Percentiles rank a stretch among this genome's conserved stretches.
Conservation (phyloP, 2,797 vertebrate genomes). For the Aulostomus chinensis region DNA sequence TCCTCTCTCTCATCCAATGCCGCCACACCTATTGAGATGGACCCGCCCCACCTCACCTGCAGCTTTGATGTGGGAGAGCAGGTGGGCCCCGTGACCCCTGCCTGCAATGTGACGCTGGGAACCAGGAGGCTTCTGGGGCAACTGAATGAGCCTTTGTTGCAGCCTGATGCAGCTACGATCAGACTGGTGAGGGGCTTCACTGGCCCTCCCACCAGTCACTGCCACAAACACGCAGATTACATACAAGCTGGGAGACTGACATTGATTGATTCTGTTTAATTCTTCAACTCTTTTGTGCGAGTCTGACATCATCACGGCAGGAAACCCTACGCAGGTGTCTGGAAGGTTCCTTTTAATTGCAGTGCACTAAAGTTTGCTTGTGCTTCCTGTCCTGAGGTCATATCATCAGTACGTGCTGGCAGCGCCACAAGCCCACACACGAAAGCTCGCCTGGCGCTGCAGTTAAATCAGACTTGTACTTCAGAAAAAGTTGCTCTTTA, state of each 20-base stretch:
- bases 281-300: neutral
- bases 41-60: constrained; percentile 42
- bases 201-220: too few relatives aligned
- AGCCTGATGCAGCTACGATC: constrained; percentile 19
- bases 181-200: too few relatives aligned
- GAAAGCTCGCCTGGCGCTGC: constrained; percentile 71
- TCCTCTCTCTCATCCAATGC: constrained; percentile 8
- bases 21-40: constrained; percentile 25
- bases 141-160: constrained; percentile 34
- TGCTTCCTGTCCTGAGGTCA: constrained; percentile 51
- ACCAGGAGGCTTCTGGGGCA: constrained; percentile 22
- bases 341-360: constrained; percentile 25
- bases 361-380: constrained; percentile 13
- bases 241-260: constrained; percentile 9
- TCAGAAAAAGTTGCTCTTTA: constrained; percentile 54
- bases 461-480: constrained; percentile 78
- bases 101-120: constrained; percentile 62
- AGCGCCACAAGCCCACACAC: constrained; percentile 76
- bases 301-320: constrained; percentile 25
- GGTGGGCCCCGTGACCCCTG: constrained; percentile 42
- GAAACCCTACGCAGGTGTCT: constrained; percentile 21
- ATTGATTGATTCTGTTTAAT: constrained; percentile 1
- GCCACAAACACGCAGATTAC: constrained; percentile 3
- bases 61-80: constrained; percentile 56
- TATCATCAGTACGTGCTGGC: constrained; percentile 25